Percentiles rank a stretch among this genome's conserved stretches.
Evolutionary conservation across 2,113 vertebrate genomes (phyloP).

Genomic region (Pseudorasbora parva): DNA sequence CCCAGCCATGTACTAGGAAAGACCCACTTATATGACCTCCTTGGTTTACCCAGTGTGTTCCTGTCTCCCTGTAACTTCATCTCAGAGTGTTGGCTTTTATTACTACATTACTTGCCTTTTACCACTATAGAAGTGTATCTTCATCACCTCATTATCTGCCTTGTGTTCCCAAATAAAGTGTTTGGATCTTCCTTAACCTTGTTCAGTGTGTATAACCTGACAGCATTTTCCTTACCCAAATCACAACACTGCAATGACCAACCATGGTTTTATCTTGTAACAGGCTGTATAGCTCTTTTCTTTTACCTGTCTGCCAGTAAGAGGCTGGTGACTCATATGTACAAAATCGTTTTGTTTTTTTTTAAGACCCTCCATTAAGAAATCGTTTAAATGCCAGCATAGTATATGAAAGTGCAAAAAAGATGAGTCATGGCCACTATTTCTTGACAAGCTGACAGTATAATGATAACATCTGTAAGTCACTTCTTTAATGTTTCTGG

Average conservation of each 20-base stretch:
- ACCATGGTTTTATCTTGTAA: background rate
- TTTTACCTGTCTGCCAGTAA: slow-evolving; percentile 16
- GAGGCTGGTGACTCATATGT: slow-evolving; percentile 36
- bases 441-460: slow-evolving; percentile 39
- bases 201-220: too few relatives aligned
- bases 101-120: too few relatives aligned
- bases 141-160: too few relatives aligned
- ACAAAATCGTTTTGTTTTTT: slow-evolving; percentile 19
- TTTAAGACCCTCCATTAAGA: slow-evolving; percentile 39
- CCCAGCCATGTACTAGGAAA: too few relatives aligned
- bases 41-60: too few relatives aligned
- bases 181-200: too few relatives aligned
- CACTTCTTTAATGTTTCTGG: background rate
- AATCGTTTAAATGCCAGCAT: slow-evolving; percentile 52
- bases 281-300: slow-evolving; percentile 9
- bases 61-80: too few relatives aligned
- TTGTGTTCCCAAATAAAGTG: too few relatives aligned
- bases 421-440: slow-evolving; percentile 27
- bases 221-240: background rate
- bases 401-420: slow-evolving; percentile 35
- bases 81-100: too few relatives aligned
- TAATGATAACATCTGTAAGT: slow-evolving; percentile 41
- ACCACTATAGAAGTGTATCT: too few relatives aligned
- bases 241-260: background rate
- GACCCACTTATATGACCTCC: too few relatives aligned